phyloP scores from a whole-genome alignment of 2,113 vertebrate genomes.

The Gavia stellata region DNA sequence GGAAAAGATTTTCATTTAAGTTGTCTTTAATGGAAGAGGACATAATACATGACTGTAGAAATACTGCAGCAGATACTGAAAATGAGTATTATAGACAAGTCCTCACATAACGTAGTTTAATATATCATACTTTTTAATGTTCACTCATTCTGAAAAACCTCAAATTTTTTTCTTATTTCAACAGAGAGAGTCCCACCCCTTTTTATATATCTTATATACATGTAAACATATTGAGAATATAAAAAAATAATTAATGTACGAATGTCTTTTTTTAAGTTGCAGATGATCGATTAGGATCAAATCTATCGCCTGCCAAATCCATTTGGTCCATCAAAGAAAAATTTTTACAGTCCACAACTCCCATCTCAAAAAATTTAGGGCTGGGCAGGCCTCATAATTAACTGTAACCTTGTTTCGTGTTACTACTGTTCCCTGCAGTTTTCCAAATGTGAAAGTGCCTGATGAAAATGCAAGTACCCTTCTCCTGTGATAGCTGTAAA shows the following conservation, averaged over 20 bases:
- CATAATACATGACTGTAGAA: neutral
- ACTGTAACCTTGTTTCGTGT: neutral
- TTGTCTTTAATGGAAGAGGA: neutral
- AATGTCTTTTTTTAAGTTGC: neutral
- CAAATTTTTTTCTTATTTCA: neutral
- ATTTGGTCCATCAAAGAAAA: neutral
- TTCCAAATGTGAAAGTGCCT: constrained; percentile 11
- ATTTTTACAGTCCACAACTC: neutral
- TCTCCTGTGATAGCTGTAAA: constrained; percentile 11
- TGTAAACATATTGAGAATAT: neutral
- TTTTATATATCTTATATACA: neutral
- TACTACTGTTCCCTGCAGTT: neutral
- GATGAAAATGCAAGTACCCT: constrained; percentile 35
- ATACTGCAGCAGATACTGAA: neutral
- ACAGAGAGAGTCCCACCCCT: neutral
- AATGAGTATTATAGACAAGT: neutral
- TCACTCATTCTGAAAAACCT: neutral
- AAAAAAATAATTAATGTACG: neutral
- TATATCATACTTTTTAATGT: neutral
- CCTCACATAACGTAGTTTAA: neutral
- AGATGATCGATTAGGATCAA: neutral
- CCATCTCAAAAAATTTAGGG: neutral
- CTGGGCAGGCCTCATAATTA: neutral
- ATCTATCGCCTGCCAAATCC: neutral
- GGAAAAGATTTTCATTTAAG: neutral